Conservation (phyloP, 2,113 vertebrate genomes). For the Leptobrachium leishanense region DNA sequence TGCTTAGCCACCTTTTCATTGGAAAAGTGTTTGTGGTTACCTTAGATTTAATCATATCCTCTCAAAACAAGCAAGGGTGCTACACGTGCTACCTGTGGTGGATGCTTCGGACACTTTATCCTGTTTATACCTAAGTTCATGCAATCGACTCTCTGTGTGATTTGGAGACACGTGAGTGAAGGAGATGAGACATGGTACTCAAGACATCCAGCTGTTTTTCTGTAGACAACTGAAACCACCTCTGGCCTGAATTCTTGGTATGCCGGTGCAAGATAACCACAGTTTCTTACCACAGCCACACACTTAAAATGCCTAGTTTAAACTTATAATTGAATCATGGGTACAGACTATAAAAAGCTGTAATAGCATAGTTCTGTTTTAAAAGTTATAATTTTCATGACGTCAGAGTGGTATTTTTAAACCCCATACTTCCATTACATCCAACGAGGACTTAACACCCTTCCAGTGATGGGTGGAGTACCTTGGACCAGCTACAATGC, state of each 20-base stretch:
- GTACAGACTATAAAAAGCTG: slow-evolving; percentile 29
- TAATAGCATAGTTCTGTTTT: slow-evolving; percentile 21
- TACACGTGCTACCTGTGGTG: no score
- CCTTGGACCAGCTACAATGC: neutral
- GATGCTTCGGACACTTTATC: no score
- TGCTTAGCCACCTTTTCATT: no score
- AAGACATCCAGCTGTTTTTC: neutral
- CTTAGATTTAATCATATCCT: no score
- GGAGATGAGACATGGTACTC: neutral
- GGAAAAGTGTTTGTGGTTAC: no score
- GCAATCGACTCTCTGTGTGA: no score
- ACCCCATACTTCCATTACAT: slow-evolving; percentile 1
- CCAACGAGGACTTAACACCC: neutral
- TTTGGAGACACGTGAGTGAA: no score
- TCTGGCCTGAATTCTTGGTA: neutral
- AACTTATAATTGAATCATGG: slow-evolving; percentile 20
- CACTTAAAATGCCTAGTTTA: neutral
- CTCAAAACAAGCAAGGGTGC: no score
- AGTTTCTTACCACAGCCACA: slow-evolving; percentile 2
- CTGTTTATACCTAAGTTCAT: no score
- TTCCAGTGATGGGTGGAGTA: slow-evolving; percentile 3
- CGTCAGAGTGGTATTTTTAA: slow-evolving; percentile 17
- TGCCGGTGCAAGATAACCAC: slow-evolving; percentile 10
- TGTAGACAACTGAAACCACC: neutral
- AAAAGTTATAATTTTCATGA: slow-evolving; percentile 35